These are phyloP conservation scores for Polydesmus complanatus DNA, from an alignment of 2,888 invertebrate species.

Conservation along the genomic window DNA sequence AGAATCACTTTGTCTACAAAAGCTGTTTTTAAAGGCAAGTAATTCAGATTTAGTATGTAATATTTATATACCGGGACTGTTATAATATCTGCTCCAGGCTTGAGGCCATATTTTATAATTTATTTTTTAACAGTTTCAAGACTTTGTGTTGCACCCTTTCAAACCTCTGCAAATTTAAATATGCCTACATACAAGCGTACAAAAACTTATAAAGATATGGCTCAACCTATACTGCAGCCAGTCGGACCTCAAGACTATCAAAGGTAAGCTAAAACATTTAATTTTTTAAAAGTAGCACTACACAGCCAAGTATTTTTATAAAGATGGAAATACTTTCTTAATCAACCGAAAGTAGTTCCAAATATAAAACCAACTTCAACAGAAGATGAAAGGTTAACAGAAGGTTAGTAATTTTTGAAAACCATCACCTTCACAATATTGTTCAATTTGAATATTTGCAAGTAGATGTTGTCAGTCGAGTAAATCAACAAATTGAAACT, in stretches of 20 bases:
- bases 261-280: background rate
- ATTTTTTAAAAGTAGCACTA: background rate
- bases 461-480: slow-evolving; percentile 44
- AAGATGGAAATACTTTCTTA: background rate
- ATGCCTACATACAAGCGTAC: background rate
- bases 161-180: background rate
- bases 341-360: background rate
- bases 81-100: too few relatives aligned
- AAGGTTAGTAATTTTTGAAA: background rate
- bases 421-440: background rate
- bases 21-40: too few relatives aligned
- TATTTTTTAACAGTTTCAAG: too few relatives aligned
- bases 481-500: slow-evolving; percentile 47
- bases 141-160: background rate
- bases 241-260: slow-evolving; percentile 6
- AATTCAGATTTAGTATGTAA: too few relatives aligned
- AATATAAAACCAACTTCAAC: background rate
- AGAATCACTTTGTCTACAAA: too few relatives aligned
- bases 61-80: too few relatives aligned
- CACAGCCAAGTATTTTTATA: background rate
- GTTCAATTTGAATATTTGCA: slow-evolving; percentile 14
- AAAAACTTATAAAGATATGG: slow-evolving; percentile 2
- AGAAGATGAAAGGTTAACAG: background rate
- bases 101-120: too few relatives aligned
- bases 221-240: slow-evolving; percentile 8